Conservation (phyloP, 2,888 invertebrate genomes). For the Himalopsyche kuldschensis region DNA sequence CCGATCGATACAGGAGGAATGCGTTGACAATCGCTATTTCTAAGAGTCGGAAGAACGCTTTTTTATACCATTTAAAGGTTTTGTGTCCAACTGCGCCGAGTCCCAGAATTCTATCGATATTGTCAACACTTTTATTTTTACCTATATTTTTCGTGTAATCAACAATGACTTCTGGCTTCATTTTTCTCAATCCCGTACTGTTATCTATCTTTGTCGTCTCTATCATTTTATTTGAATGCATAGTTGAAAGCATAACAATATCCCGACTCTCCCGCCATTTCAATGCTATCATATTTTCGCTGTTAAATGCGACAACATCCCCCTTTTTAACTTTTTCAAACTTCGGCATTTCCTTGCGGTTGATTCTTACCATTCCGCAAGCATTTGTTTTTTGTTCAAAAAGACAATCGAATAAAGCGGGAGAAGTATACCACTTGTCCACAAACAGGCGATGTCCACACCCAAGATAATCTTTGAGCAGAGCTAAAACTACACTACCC, state of each 20-base stretch:
- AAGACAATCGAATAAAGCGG: constrained; percentile 7
- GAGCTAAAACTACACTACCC: background rate
- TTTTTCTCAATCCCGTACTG: constrained; percentile 32
- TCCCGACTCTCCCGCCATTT: constrained; percentile 44
- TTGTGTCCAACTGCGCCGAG: constrained; percentile 33
- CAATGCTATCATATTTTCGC: constrained; percentile 36
- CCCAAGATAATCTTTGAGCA: background rate
- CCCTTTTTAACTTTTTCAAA: constrained; percentile 37
- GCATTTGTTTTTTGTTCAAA: constrained; percentile 30
- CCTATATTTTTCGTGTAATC: constrained; percentile 43
- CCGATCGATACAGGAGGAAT: constrained; percentile 28
- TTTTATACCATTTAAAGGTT: constrained; percentile 41
- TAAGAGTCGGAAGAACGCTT: constrained; percentile 42
- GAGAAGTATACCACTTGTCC: constrained; percentile 17
- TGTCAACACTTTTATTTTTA: constrained; percentile 42
- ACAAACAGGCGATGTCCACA: constrained; percentile 3
- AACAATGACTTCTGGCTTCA: constrained; percentile 42
- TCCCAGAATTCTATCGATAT: constrained; percentile 41
- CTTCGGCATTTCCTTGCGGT: constrained; percentile 40
- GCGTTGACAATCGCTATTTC: constrained; percentile 40
- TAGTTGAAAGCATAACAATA: constrained; percentile 41
- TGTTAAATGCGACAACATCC: background rate
- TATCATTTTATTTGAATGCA: constrained; percentile 35
- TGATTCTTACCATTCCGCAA: constrained; percentile 40
- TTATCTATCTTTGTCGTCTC: constrained; percentile 28